These are phyloP conservation scores for Struthio camelus DNA, from an alignment of 2,113 vertebrate species.

Conservation along the genomic window DNA sequence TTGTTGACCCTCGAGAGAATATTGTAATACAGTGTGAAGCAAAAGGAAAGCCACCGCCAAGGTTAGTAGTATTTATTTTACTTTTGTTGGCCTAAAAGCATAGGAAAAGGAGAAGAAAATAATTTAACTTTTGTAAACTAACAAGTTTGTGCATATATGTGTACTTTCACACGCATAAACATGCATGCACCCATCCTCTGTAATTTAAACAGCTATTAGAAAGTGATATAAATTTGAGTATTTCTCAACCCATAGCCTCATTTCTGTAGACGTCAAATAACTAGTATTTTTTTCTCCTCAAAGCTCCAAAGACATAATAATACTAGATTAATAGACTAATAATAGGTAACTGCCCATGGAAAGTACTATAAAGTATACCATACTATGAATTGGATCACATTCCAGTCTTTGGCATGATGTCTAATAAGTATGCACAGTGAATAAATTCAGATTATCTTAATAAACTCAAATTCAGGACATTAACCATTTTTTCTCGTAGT, in stretches of 20 bases:
- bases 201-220: neutral
- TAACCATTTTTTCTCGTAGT: neutral
- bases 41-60: conserved; percentile 95
- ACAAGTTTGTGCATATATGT: neutral
- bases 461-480: neutral
- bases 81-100: neutral
- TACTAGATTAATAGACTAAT: neutral
- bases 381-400: neutral
- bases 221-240: neutral
- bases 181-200: rapidly evolving
- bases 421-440: neutral
- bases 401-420: neutral
- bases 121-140: neutral
- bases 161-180: neutral
- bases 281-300: neutral
- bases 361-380: neutral
- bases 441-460: neutral
- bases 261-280: neutral
- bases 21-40: conserved; percentile 95
- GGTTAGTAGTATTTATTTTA: conserved; percentile 75
- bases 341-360: neutral
- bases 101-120: neutral
- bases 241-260: neutral
- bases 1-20: conserved; percentile 94
- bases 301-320: neutral